These are phyloP conservation scores for Galaxias olidus DNA, from an alignment of 2,797 vertebrate species.

Conservation along the genomic window DNA sequence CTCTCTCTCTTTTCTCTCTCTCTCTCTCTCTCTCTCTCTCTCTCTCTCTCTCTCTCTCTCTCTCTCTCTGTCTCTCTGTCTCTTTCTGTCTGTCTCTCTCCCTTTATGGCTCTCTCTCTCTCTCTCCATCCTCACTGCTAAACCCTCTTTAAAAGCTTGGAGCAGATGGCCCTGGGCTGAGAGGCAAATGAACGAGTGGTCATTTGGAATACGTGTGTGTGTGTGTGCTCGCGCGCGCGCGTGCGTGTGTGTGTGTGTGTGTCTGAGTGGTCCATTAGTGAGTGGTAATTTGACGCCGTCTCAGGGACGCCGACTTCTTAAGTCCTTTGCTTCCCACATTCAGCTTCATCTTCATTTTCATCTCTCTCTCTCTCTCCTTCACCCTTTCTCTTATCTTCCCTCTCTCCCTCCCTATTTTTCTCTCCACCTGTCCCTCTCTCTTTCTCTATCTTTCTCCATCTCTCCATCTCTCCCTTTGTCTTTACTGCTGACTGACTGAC, in stretches of 20 bases:
- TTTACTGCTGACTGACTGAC: background rate
- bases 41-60: slow-evolving; percentile 9
- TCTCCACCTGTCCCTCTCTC: background rate
- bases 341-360: background rate
- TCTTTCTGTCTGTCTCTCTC: background rate
- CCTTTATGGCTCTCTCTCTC: slow-evolving; percentile 9
- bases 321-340: background rate
- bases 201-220: background rate
- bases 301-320: slow-evolving; percentile 1
- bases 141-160: slow-evolving; percentile 54
- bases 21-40: slow-evolving; percentile 7
- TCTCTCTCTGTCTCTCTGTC: background rate
- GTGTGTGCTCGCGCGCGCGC: background rate
- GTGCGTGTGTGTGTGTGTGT: slow-evolving; percentile 15
- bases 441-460: background rate
- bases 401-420: background rate
- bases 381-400: background rate
- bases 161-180: slow-evolving; percentile 45
- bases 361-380: background rate
- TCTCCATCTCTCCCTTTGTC: background rate
- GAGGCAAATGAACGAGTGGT: slow-evolving; percentile 40
- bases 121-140: slow-evolving; percentile 35
- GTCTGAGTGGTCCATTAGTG: slow-evolving; percentile 14
- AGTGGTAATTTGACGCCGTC: slow-evolving; percentile 12
- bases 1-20: slow-evolving; percentile 13